Base-by-base conservation (phyloP, 2,888 invertebrate species). In the Neoaliturus tenellus region DNA sequence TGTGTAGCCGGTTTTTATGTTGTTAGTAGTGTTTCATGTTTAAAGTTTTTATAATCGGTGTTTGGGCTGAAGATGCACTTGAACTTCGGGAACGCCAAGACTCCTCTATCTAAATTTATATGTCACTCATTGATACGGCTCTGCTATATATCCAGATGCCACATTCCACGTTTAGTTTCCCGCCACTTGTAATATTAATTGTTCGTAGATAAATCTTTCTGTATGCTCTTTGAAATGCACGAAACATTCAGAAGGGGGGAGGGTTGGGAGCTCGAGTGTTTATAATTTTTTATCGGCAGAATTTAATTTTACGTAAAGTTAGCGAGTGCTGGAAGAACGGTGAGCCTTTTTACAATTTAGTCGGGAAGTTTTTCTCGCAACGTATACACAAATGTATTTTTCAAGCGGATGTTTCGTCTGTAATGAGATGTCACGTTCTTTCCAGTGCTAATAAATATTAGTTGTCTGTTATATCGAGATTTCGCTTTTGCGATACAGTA, bases 151-250 rank as follows among this genome's bases (percentile, higher is more conserved):
- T 75, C 71, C 62, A 31, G 62, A 41, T 8, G 71, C 39, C 71
- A 71, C 75, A 75, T 75, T 75, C 75, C 75, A 75, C 75, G n/a
- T 75, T 75, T 48, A 48, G 75, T 75, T 75, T 48, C 48, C 75
- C 75, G n/a, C n/a, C 75, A 44, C 3, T 48, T 44, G 28, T 75
- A 75, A 75, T 44, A 44, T 35, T 81, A 48, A 84, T 84, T 81
- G 81, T 84, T 62, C 51, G 81, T 84, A 81, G 81, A 81, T 73
- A 44, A 84, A 81, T 84, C 81, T 89, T 89, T 93, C 95, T 95
- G 95, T 95, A 95, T 95, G 94, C 95, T 95, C 94, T 94, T 62
- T 95, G 95, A 95, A 95, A 95, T 95, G 95, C 95, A 95, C 95
- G 95, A 95, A 95, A 95, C 95, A 94, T 95, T 94, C 95, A 95